Base-by-base conservation (phyloP, 2,797 vertebrate genomes). In the Takifugu rubripes region DNA sequence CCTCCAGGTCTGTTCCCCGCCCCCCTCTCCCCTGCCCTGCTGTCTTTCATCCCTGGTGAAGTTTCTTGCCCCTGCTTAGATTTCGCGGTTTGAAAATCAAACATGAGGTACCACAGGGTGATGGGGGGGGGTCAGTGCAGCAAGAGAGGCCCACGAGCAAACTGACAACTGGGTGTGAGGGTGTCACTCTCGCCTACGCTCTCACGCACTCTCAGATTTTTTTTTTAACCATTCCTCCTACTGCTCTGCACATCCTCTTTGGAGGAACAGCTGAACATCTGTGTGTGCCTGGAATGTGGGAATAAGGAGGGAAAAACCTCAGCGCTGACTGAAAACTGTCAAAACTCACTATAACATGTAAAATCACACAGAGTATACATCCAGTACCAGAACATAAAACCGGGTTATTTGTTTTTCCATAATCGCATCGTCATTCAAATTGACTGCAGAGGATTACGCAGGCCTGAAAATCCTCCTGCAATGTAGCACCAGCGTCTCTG, bases 41-140 rank as follows among this genome's bases (percentile, higher is more conserved):
- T 21, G 6, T 59, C 75, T 85, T 84, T 84, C 78, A 90, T 88
- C 81, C 75, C 63, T 1, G 26, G 45, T 64, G 65, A 68, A 62
- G 59, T 43, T 15, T 45, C 75, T 70, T 58, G 66, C 64, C 68
- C 75, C 68, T 75, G 68, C 70, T 68, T 56, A 16, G 59, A 77
- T 84, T 87, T 91, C 87, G 87, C 83, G 88, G 80, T 51, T 72
- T 70, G 58, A 71, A 84, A 85, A 78, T 73, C 78, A 86, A 89
- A 87, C 76, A 83, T 6, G 25, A 52, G 77, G 66, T 7, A 21
- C 16, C 44, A 3, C 16, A 46, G n/a, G 17, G 44, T 21, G 55
- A 33, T 66, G 27, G 24, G 65, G 69, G 62, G 77, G 78, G 83
- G 68, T 52, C 16, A 63, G 70, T 57, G 71, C 77, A 69, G 64